Evolutionary conservation across 2,888 invertebrate genomes (phyloP).

Genomic region (Coecobrya sp.): DNA sequence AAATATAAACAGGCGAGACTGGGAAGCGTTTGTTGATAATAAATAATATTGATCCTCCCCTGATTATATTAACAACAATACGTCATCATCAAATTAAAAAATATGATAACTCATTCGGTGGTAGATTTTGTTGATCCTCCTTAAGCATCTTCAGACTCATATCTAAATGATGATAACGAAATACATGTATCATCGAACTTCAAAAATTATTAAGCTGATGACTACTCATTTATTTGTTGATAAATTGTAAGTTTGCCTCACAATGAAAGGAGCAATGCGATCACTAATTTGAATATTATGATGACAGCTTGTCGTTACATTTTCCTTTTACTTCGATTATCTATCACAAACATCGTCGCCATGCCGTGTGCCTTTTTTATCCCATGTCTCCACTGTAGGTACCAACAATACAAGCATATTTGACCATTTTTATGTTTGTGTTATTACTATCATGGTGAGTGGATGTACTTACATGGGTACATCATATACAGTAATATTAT

Average conservation of each 20-base stretch:
- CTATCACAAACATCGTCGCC: constrained; percentile 63
- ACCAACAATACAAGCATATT: not conserved
- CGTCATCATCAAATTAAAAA: constrained; percentile 77
- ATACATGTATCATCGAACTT: constrained; percentile 38
- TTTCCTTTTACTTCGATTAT: constrained; percentile 53
- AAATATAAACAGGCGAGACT: not conserved
- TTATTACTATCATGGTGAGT: not conserved
- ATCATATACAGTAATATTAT: not conserved
- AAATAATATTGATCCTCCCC: constrained; percentile 38
- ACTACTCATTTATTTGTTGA: constrained; percentile 51
- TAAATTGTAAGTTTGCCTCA: constrained; percentile 52
- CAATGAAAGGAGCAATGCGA: constrained; percentile 59
- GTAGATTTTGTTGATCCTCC: not conserved
- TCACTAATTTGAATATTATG: constrained; percentile 80
- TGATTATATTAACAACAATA: constrained; percentile 73
- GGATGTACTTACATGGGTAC: not conserved
- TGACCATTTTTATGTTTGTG: not conserved
- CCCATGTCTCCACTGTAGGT: constrained; percentile 44
- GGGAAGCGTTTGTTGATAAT: constrained; percentile 31
- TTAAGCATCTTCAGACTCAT: not conserved
- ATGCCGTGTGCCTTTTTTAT: constrained; percentile 51
- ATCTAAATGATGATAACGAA: not conserved
- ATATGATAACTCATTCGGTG: constrained; percentile 77
- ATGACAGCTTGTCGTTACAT: constrained; percentile 77
- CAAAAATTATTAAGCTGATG: constrained; percentile 66